Evolutionary conservation across 2,113 vertebrate genomes (phyloP).

Genomic region (Microtus richardsoni): DNA sequence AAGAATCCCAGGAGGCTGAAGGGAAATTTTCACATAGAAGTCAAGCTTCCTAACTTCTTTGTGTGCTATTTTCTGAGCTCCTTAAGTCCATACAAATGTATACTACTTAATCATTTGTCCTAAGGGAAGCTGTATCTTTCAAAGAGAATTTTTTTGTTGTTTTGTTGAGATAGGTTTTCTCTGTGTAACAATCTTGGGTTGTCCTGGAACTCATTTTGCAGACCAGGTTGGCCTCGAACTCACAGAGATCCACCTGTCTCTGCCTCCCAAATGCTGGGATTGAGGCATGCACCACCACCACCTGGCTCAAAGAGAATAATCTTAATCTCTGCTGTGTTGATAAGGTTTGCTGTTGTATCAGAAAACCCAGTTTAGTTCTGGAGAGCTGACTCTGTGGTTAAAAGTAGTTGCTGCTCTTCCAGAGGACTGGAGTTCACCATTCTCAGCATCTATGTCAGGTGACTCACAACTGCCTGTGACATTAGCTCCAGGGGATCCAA

Average conservation of each 20-base stretch:
- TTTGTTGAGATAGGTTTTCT: no score
- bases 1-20: neutral
- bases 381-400: neutral
- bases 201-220: no score
- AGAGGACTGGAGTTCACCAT: neutral
- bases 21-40: neutral
- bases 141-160: neutral
- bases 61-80: neutral
- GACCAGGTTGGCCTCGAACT: no score
- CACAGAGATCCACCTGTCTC: no score
- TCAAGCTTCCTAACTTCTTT: neutral
- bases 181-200: no score
- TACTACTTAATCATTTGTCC: slow-evolving; percentile 15
- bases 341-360: neutral
- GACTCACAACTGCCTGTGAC: neutral
- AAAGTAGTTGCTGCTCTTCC: neutral
- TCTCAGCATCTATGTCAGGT: neutral
- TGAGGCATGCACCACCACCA: no score
- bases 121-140: slow-evolving; percentile 24
- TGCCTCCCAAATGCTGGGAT: no score
- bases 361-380: neutral
- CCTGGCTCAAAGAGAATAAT: neutral
- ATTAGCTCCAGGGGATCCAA: neutral
- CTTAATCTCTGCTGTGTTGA: neutral
- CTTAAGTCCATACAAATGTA: neutral